Base-by-base conservation (phyloP, 2,797 vertebrate species). In the Manis pentadactyla region DNA sequence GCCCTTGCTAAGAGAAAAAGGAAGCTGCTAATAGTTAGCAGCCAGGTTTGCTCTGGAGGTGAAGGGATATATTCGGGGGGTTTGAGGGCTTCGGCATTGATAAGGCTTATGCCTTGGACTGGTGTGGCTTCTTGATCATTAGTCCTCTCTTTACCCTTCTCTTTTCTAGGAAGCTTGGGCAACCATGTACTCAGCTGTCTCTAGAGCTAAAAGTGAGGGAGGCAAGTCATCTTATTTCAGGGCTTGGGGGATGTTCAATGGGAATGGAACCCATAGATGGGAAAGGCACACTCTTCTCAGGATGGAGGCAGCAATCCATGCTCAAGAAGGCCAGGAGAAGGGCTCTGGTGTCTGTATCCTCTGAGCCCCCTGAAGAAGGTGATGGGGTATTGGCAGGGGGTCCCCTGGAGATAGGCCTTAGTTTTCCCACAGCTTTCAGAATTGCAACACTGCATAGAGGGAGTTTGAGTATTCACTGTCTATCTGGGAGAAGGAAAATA, bases 391-490 rank as follows among this genome's bases (percentile, higher is more conserved):
- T 91, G 66, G 21, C 63, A 68, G 51, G 81, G 83, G 84, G 46
- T 92, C 34, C 85, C 71, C 49, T 59, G 88, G 77, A 97, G 74
- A 93, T 94, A 95, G 96, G 96, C 94, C 97, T 94, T 96, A 78
- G 79, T 83, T 96, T 85, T 92, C n/a, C n/a, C 84, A 94, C 14
- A 84, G 71, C 75, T 96, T 23, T 53, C 27, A 93, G 46, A 34
- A 46, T 79, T 96, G 59, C 61, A 87, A 12, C 42, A 75, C 64
- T 95, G 64, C 86, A 93, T 51, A 69, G 59, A 93, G 39, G 49
- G 78, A 78, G 39, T 85, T 15, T n/a, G 55, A 95, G 23, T 34
- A 87, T 69, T 85, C n/a, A 55, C 29, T 79, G 19, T 87, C 71
- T 96, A n/a, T 84, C 51, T 87, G 66, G 37, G 63, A 92, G 37